phyloP scores from a whole-genome alignment of 2,888 invertebrate genomes.

The Brachyopa scutellaris region DNA sequence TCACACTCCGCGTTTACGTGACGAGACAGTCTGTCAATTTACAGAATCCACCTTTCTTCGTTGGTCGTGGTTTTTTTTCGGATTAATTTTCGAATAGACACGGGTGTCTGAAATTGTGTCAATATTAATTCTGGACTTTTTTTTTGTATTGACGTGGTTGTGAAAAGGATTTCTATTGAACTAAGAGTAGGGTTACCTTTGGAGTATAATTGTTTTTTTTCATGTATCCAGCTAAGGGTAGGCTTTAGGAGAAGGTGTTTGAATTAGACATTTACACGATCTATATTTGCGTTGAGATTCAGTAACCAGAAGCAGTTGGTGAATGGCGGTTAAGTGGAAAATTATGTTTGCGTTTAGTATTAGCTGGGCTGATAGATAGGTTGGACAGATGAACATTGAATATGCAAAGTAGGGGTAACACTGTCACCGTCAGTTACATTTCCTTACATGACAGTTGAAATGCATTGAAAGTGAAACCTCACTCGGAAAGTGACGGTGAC shows the following conservation, averaged over 20 bases:
- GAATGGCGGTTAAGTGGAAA: slow-evolving; percentile 61
- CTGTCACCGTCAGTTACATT: neutral
- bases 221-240: neutral
- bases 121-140: slow-evolving; percentile 47
- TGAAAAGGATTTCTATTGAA: slow-evolving; percentile 47
- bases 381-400: slow-evolving; percentile 16
- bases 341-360: slow-evolving; percentile 49
- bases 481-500: too few species aligned
- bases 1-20: slow-evolving; percentile 65
- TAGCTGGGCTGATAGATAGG: slow-evolving; percentile 24
- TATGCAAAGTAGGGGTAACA: slow-evolving; percentile 8
- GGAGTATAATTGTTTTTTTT: neutral
- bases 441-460: too few species aligned
- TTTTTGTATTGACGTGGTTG: slow-evolving; percentile 46
- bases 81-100: slow-evolving; percentile 27
- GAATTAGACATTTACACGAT: neutral
- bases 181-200: neutral
- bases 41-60: slow-evolving; percentile 38
- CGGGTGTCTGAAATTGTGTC: slow-evolving; percentile 41
- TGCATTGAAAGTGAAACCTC: neutral
- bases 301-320: slow-evolving; percentile 56
- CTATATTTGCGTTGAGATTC: slow-evolving; percentile 46
- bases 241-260: slow-evolving; percentile 13
- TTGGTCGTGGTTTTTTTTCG: slow-evolving; percentile 7
- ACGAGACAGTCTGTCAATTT: slow-evolving; percentile 67